Evolutionary conservation across 2,888 invertebrate genomes (phyloP), one percentile per base, ranked within the genome.

Genomic region (Syritta pipiens): DNA sequence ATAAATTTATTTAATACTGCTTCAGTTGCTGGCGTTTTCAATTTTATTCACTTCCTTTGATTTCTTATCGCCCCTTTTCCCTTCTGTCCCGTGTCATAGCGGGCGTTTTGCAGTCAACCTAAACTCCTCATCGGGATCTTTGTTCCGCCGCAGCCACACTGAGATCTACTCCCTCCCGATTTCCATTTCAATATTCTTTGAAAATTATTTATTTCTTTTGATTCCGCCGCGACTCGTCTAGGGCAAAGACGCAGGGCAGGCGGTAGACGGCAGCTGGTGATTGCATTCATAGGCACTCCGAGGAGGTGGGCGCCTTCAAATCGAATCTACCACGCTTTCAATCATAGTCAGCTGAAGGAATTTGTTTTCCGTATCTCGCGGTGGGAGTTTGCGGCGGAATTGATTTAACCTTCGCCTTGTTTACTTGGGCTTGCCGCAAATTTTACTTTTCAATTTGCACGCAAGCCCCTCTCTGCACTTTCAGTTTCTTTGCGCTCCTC

Each of bases 1-100:
- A 77, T 72, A 77, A 77, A 77, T 72, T 77, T 77, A 60, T 77
- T 77, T 77, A 77, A 71, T 72, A 59, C 71, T 65, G 77, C 77
- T 71, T 77, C 60, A 77, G 77, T 71, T 71, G 71, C 35, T 42
- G 65, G 65, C 65, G 48, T 67, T 77, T 77, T 72, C 77, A 77
- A 77, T 72, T 77, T 67, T 40, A 77, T 49, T 71, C 55, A 57
- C 48, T 72, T 67, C 57, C 77, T 77, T 77, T 77, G 77, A 77
- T 60, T 77, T 65, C 32, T 62, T 44, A 26, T 44, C 28, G 24
- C 44, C 22, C 12, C 19, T 10, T 32, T 5, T 12, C 22, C 32
- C 35, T 24, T 44, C 48, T n/a, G 0, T 7, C 10, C 20, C 7
- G 3, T 6, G 32, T n/a, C 32, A 2, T 4, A 20, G 44, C 14